phyloP scores from a whole-genome alignment of 1,140 invertebrate genomes.

The Pogonognathellus flavescens region DNA sequence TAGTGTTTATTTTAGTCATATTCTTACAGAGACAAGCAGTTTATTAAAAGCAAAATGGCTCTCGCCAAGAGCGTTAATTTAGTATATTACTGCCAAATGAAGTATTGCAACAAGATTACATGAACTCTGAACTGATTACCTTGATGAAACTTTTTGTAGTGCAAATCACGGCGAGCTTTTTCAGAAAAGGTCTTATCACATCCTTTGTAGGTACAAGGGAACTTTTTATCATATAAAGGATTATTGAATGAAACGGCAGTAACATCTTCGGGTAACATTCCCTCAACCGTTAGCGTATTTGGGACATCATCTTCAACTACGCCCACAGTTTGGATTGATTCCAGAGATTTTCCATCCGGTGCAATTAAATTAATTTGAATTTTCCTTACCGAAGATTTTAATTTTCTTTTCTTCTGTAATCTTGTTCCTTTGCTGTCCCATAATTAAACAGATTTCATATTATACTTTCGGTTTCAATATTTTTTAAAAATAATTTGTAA shows the following conservation, averaged over 20 bases:
- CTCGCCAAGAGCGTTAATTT: no score
- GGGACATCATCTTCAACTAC: conserved; percentile 3
- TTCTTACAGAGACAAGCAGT: no score
- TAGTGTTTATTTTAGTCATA: no score
- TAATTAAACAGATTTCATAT: not conserved
- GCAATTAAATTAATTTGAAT: conserved; percentile 31
- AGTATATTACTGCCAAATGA: not conserved
- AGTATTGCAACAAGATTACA: not conserved
- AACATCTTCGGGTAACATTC: not conserved
- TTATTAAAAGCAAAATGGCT: no score
- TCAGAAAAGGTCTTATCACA: conserved; percentile 49
- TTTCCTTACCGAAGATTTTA: conserved; percentile 1
- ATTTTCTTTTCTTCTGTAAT: not conserved
- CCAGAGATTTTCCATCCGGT: conserved; percentile 10
- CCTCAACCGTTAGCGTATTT: conserved; percentile 8
- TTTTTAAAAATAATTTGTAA: no score
- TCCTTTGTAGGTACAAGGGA: not conserved
- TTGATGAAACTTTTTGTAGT: conserved; percentile 55
- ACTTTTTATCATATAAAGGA: not conserved
- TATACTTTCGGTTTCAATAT: no score
- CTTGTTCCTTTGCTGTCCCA: not conserved
- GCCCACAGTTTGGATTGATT: conserved; percentile 4
- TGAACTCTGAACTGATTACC: not conserved
- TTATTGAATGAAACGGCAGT: not conserved
- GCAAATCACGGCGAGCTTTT: conserved; percentile 23